Percentiles rank a stretch among this genome's conserved stretches.
These are phyloP conservation scores for Cenopis cana DNA, from an alignment of 2,888 invertebrate species.

Conservation along the genomic window DNA sequence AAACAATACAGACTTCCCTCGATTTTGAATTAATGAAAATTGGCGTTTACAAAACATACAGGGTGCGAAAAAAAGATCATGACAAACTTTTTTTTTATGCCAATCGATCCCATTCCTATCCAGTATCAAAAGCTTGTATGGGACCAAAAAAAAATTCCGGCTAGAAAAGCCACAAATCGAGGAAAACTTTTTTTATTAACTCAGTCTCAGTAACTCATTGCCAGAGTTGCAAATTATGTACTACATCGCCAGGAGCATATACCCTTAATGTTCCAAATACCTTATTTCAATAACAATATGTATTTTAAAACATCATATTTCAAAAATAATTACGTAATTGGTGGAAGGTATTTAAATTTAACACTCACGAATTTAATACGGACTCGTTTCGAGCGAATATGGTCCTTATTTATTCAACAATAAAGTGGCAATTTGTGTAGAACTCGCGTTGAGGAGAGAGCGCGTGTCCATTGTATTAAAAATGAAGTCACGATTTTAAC, in stretches of 20 bases:
- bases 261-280: no score
- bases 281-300: constrained; percentile 9
- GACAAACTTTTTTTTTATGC: no score
- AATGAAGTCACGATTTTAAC: constrained; percentile 8
- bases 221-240: neutral
- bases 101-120: no score
- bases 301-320: constrained; percentile 1
- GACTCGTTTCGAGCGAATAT: neutral
- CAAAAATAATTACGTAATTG: constrained; percentile 19
- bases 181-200: no score
- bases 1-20: no score
- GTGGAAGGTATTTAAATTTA: neutral
- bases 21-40: no score
- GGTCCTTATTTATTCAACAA: neutral
- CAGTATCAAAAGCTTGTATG: no score
- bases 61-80: no score
- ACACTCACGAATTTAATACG: neutral
- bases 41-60: no score
- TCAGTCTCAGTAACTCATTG: no score
- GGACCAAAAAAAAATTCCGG: no score
- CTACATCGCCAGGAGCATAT: neutral
- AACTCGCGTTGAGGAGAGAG: neutral
- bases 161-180: no score
- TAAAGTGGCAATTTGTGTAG: neutral
- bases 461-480: constrained; percentile 21